phyloP scores from a whole-genome alignment of 2,888 invertebrate genomes.

The Girardia tigrina region DNA sequence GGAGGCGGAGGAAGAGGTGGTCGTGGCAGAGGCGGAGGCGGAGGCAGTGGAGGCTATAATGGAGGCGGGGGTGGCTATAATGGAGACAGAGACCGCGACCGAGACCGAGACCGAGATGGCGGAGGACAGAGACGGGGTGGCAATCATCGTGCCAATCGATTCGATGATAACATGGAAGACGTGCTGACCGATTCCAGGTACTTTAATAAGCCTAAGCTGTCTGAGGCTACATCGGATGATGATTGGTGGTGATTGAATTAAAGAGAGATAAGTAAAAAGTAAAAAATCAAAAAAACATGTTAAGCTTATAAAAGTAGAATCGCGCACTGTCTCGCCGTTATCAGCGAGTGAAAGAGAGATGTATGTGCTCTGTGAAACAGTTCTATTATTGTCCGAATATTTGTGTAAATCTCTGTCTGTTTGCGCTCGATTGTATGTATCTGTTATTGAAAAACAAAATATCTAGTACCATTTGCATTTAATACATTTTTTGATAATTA shows the following conservation, averaged over 20 bases:
- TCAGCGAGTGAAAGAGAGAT: no score
- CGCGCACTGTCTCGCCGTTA: no score
- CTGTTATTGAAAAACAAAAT: no score
- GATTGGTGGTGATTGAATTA: background rate
- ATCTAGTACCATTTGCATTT: no score
- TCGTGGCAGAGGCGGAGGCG: background rate
- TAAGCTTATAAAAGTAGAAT: no score
- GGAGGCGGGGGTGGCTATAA: background rate
- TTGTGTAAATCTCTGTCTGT: no score
- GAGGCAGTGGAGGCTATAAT: background rate
- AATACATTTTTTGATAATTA: no score
- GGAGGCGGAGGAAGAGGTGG: background rate
- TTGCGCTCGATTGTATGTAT: no score
- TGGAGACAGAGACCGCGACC: background rate
- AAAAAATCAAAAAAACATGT: no score
- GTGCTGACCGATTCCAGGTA: slow-evolving; percentile 6
- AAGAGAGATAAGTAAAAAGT: background rate
- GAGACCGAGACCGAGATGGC: background rate
- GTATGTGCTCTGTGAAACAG: no score
- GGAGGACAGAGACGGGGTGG: background rate
- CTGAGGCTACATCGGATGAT: background rate
- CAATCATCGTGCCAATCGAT: background rate
- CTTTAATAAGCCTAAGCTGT: slow-evolving; percentile 13
- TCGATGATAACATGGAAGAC: background rate
- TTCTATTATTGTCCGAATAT: no score